These are phyloP conservation scores for Diarsia rubi DNA, from an alignment of 2,888 invertebrate genomes.

Conservation along the genomic window DNA sequence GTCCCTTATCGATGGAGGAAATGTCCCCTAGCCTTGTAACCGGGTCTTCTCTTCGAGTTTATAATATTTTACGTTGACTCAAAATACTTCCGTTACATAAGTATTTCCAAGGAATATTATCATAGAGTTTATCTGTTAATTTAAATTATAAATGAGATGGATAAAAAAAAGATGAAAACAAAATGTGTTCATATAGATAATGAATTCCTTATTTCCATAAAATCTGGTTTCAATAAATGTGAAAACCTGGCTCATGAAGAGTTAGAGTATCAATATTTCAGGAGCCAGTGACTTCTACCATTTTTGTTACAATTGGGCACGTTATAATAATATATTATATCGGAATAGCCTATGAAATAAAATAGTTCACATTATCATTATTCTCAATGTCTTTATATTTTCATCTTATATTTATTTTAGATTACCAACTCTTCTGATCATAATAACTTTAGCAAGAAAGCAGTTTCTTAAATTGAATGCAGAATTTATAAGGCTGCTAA, in stretches of 20 bases:
- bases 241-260: no score
- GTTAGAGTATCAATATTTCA: no score
- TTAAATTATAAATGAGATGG: not conserved
- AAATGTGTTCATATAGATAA: not conserved
- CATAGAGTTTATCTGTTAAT: not conserved
- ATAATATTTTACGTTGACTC: conserved; percentile 34
- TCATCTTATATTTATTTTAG: conserved; percentile 1
- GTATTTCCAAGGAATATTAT: conserved; percentile 6
- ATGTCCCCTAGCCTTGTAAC: conserved; percentile 47
- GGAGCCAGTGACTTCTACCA: no score
- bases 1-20: conserved; percentile 68
- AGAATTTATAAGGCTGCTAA: conserved; percentile 47
- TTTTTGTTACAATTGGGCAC: no score
- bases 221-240: no score
- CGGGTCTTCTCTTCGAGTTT: conserved; percentile 46
- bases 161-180: no score
- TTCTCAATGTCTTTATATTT: not conserved
- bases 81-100: conserved; percentile 15
- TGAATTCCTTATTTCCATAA: no score
- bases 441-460: conserved; percentile 33
- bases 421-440: conserved; percentile 13
- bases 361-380: no score
- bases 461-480: conserved; percentile 28
- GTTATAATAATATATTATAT: no score
- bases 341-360: no score